Evolutionary conservation across 2,797 vertebrate genomes (phyloP), one percentile per base, ranked within the genome.

Genomic region (Pampus argenteus): DNA sequence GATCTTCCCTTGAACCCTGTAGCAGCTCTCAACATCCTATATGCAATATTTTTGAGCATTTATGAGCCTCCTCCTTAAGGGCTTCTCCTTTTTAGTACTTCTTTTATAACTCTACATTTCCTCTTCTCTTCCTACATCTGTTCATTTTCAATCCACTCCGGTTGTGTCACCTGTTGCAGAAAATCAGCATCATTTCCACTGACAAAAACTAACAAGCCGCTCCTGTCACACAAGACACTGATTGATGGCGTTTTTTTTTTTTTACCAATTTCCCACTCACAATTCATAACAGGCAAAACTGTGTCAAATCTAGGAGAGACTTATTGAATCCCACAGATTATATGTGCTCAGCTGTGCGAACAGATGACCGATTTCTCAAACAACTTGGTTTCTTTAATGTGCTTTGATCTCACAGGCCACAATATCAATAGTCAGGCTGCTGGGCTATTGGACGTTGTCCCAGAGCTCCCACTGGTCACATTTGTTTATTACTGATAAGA

Each of bases 161-260:
- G 36, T 5, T 51, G 58, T 51, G 45, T 47, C 64, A 79, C 60
- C 60, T 63, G 55, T 75, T 77, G 49, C 58, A 48, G 3, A 34
- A 51, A n/a, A 61, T 69, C 57, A 51, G 59, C n/a, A 1, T 9
- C 7, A 18, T 38, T 44, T 65, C 49, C 56, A 25, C 40, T 29
- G 36, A 17, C 48, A 59, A 66, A 66, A 52, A 28, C 64, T 63
- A 73, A 70, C 65, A 60, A 63, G 52, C 28, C 15, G 61, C 3
- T 64, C 29, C 54, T 42, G 18, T 15, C 40, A 23, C 25, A 48
- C 22, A 9, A 45, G 50, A 69, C 70, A 44, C 25, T 74, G 67
- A 86, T 68, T 69, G 63, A 79, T 83, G 70, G 34, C 44, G 64
- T 60, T 74, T n/a, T n/a, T n/a, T n/a, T n/a, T n/a, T n/a, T n/a